phyloP scores from a whole-genome alignment of 2,113 vertebrate genomes.

The Butorides virescens region DNA sequence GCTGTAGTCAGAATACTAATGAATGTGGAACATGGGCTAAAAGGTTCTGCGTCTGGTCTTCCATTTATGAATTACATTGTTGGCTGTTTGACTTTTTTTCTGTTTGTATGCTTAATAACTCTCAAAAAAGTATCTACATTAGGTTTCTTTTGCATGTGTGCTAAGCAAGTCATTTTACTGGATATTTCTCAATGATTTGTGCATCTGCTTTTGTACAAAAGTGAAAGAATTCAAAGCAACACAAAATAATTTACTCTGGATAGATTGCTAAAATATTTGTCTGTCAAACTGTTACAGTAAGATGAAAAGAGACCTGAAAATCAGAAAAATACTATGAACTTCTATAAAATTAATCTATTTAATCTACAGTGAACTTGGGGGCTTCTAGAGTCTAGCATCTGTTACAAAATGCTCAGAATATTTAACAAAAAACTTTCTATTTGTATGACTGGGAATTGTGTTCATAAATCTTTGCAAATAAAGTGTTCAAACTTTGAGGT shows the following conservation, averaged over 20 bases:
- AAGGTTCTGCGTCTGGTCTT: background rate
- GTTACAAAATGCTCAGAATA: background rate
- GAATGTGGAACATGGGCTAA: background rate
- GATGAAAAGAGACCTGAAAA: background rate
- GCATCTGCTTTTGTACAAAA: background rate
- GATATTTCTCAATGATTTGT: background rate
- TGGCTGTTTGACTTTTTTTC: background rate
- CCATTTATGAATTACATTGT: background rate
- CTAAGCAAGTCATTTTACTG: background rate
- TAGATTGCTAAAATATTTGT: background rate
- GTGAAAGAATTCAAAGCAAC: background rate
- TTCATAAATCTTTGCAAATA: constrained; percentile 26
- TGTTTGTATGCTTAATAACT: background rate
- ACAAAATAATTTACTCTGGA: background rate
- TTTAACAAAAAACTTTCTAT: background rate
- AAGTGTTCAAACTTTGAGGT: background rate
- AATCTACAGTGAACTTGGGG: background rate
- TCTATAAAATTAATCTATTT: background rate
- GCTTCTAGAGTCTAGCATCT: background rate
- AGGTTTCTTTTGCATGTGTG: background rate
- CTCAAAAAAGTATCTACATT: background rate
- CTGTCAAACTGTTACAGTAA: background rate
- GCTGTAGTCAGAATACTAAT: background rate
- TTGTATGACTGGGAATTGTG: background rate
- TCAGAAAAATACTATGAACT: background rate